Evolutionary conservation across 2,888 invertebrate species (phyloP).

Genomic region (Thymelicus sylvestris): DNA sequence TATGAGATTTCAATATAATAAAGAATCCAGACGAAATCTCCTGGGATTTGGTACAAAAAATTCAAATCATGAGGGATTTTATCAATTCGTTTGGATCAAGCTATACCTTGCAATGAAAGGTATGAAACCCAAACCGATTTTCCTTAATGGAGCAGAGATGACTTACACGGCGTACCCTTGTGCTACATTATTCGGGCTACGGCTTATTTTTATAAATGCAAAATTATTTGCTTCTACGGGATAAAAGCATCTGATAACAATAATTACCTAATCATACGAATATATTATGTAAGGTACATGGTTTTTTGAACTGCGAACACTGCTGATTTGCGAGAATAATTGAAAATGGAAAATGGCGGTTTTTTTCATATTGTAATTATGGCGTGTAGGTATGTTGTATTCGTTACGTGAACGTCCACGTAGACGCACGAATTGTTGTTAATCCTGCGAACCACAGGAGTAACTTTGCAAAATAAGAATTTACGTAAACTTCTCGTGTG

Average conservation of each 20-base stretch:
- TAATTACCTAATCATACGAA: not conserved
- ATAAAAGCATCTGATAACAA: not conserved
- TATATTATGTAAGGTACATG: not conserved
- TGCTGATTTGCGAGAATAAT: too few species aligned
- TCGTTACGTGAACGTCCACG: too few species aligned
- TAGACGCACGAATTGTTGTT: too few species aligned
- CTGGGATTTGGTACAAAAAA: slow-evolving; percentile 28
- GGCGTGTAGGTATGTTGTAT: too few species aligned
- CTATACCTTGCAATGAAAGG: slow-evolving; percentile 14
- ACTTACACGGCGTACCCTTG: slow-evolving; percentile 26
- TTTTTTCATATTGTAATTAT: too few species aligned
- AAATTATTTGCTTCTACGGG: not conserved
- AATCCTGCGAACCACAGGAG: too few species aligned
- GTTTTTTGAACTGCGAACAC: too few species aligned
- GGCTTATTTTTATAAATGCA: not conserved
- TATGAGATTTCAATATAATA: slow-evolving; percentile 15
- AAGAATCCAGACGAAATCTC: slow-evolving; percentile 18
- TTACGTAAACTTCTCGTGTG: too few species aligned
- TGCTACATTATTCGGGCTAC: slow-evolving; percentile 14
- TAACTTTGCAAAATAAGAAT: too few species aligned
- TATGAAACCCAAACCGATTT: slow-evolving; percentile 21
- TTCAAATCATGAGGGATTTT: slow-evolving; percentile 35
- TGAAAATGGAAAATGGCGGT: too few species aligned
- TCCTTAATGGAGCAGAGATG: slow-evolving; percentile 28
- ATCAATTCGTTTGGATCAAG: slow-evolving; percentile 35